Base-by-base conservation (phyloP, 2,888 invertebrate species). In the Catonia carolina region DNA sequence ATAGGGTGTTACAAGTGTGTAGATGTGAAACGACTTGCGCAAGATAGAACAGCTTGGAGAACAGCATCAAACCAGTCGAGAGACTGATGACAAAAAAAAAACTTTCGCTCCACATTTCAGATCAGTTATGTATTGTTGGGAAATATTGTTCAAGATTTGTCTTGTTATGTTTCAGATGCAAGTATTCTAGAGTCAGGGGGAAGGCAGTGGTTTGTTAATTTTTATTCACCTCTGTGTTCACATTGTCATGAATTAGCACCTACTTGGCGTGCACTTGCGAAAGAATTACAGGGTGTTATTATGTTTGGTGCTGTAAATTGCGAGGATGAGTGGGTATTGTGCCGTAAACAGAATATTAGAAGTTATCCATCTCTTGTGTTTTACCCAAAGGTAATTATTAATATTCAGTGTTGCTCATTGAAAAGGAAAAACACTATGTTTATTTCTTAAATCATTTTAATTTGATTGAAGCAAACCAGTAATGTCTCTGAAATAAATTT, bases 261-360 rank as follows among this genome's bases (percentile, higher is more conserved):
- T 7, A 78, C 81, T 71, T 93, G 92, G 92, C 79, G 89, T 56
- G 82, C 82, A 68, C 70, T 93, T 58, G 89, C 90, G 10, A 77
- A 80, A 64, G 79, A 85, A 65, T 77, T 91, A 61, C 85, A 88
- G 68, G 90, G 89, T 51, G 86, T 89, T 56, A 80, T 89, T 2
- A 78, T 84, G 70, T 77, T 93, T 53, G 92, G 84, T 33, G 91
- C 90, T 31, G 88, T 93, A 0, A 92, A 93, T 71, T 93, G 92
- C 73, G 87, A 86, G 73, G 89, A 90, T 70, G 87, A 91, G 68
- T 87, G 85, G 75, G 75, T 78, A 41, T 76, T 92, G 60, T 93
- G 93, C 72, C 78, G 80, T 65, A 80, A 84, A 67, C 78, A 89
- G 73, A 80, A 82, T 61, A 85, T 92, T 61, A 73, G 76, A 66